Evolutionary conservation across 1,140 invertebrate species (phyloP).

Genomic region (Eulimnadia texana): DNA sequence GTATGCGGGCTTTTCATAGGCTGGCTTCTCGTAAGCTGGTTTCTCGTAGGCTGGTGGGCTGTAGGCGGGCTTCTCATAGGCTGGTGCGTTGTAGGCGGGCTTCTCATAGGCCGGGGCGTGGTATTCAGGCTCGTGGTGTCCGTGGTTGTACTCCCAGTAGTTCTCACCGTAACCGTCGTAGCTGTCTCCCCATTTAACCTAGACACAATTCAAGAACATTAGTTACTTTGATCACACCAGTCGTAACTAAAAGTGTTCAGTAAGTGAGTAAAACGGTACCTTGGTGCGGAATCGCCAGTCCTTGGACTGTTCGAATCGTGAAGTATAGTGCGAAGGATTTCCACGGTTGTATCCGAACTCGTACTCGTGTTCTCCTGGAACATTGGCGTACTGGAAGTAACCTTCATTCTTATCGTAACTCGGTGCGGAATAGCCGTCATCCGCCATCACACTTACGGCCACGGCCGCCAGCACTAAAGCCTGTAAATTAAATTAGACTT

Average conservation of each 20-base stretch:
- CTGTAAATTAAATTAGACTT: too few relatives aligned
- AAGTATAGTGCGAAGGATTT: conserved; percentile 50
- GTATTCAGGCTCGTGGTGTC: too few relatives aligned
- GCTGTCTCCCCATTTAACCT: too few relatives aligned
- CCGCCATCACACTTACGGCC: neutral
- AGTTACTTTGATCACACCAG: conserved; percentile 74
- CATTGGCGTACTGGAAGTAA: conserved; percentile 39
- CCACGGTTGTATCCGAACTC: too few relatives aligned
- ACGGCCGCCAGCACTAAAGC: neutral
- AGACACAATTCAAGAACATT: too few relatives aligned
- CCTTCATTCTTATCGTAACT: conserved; percentile 15
- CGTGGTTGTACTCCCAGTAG: conserved; percentile 71
- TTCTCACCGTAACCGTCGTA: too few relatives aligned
- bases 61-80: conserved; percentile 5
- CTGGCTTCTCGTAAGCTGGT: too few relatives aligned
- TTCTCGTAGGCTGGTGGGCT: too few relatives aligned
- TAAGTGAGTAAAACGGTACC: conserved; percentile 50
- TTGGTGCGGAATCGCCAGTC: conserved; percentile 51
- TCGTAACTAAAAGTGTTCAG: conserved; percentile 72
- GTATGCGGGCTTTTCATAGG: too few relatives aligned
- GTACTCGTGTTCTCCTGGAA: too few relatives aligned
- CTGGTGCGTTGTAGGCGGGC: conserved; percentile 1
- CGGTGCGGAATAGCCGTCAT: conserved; percentile 7
- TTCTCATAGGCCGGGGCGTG: conserved; percentile 2
- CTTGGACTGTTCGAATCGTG: conserved; percentile 47